These are phyloP conservation scores for Galerucella calmariensis DNA, from an alignment of 2,888 invertebrate genomes.

Conservation along the genomic window DNA sequence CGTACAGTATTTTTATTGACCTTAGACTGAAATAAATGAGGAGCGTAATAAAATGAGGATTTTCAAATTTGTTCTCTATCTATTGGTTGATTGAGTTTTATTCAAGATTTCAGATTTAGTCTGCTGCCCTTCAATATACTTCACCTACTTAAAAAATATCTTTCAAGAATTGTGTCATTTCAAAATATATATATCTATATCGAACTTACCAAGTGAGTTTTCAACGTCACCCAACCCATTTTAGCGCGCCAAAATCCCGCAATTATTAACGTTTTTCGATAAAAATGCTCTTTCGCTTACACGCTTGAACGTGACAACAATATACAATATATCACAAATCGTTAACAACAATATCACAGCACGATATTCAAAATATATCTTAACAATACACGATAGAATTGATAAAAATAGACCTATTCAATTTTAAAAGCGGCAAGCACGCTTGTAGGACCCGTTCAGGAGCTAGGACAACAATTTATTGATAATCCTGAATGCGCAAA, in stretches of 20 bases:
- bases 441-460: conserved; percentile 45
- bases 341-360: conserved; percentile 43
- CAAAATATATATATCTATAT: not conserved
- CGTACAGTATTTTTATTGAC: no score
- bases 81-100: no score
- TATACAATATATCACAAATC: conserved; percentile 41
- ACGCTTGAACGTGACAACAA: conserved; percentile 11
- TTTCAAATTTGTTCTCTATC: no score
- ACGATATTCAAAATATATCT: conserved; percentile 20
- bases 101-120: no score
- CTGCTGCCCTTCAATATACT: no score
- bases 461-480: conserved; percentile 58
- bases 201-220: conserved; percentile 69
- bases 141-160: not conserved
- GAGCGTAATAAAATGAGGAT: no score
- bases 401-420: conserved; percentile 19
- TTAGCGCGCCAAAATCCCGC: conserved; percentile 17
- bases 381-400: conserved; percentile 2
- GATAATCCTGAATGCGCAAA: conserved; percentile 56
- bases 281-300: conserved; percentile 19
- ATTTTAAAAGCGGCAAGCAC: conserved; percentile 23
- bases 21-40: no score
- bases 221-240: conserved; percentile 71
- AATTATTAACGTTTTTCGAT: conserved; percentile 21
- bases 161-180: not conserved